Evolutionary conservation across 2,797 vertebrate species (phyloP).

Genomic region (Arctocebus calabarensis): DNA sequence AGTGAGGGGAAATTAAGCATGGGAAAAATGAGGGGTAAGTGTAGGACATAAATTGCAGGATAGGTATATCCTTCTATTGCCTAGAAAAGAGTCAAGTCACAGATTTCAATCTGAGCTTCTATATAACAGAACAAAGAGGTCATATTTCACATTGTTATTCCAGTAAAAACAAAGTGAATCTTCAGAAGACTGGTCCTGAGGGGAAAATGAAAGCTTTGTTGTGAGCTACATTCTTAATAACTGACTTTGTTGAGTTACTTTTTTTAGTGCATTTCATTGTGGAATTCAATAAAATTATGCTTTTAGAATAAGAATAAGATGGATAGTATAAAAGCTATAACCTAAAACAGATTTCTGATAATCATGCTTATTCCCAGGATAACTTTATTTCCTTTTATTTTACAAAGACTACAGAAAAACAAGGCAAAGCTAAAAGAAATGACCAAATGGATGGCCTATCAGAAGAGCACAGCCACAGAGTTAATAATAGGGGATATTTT

Average conservation of each 20-base stretch:
- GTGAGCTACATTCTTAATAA: background rate
- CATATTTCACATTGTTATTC: background rate
- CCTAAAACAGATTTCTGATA: background rate
- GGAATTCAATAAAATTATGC: background rate
- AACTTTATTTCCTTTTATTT: background rate
- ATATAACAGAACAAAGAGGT: constrained; percentile 12
- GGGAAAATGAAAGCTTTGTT: background rate
- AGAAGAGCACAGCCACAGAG: background rate
- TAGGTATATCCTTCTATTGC: background rate
- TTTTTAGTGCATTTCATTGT: background rate
- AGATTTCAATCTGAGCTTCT: constrained; percentile 5
- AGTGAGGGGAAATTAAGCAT: constrained; percentile 4
- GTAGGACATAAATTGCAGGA: background rate
- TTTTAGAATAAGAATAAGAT: background rate
- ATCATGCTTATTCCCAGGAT: background rate
- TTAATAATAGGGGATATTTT: background rate
- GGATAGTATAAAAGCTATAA: background rate
- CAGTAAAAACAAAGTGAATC: background rate
- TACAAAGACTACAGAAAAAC: background rate
- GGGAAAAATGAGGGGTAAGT: background rate
- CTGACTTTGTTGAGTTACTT: background rate
- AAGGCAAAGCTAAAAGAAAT: background rate
- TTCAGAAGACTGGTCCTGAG: background rate
- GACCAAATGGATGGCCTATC: background rate
- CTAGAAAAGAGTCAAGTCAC: background rate